phyloP scores from a whole-genome alignment of 2,888 invertebrate species.

The Cephus spinipes region DNA sequence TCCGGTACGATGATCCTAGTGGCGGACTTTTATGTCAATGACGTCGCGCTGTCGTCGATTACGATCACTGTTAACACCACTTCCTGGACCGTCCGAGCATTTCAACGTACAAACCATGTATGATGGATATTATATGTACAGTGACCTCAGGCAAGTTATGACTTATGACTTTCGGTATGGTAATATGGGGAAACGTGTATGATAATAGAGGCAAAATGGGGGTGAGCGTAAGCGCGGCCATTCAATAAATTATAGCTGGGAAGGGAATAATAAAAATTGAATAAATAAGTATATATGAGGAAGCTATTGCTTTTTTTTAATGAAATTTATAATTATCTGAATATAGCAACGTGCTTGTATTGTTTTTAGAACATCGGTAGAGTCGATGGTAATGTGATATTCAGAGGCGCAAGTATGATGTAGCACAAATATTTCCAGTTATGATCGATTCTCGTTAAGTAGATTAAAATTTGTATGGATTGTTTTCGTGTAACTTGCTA shows the following conservation, averaged over 20 bases:
- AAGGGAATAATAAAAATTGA: background rate
- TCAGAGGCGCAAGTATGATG: background rate
- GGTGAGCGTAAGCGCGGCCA: background rate
- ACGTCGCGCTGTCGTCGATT: constrained; percentile 17
- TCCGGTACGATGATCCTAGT: background rate
- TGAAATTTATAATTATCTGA: background rate
- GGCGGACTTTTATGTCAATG: constrained; percentile 17
- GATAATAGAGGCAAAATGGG: background rate
- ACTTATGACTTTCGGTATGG: background rate
- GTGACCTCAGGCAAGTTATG: background rate
- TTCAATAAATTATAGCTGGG: background rate
- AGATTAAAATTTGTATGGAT: background rate
- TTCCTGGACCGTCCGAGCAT: background rate
- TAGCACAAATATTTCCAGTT: background rate
- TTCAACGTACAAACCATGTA: background rate
- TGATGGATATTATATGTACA: background rate
- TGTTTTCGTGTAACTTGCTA: background rate
- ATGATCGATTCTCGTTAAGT: background rate
- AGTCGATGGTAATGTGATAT: background rate
- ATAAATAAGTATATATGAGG: background rate
- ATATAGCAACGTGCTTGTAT: background rate
- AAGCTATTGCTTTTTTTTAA: background rate
- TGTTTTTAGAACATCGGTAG: background rate
- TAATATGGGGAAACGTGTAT: background rate
- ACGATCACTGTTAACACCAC: constrained; percentile 13